Base-by-base conservation (phyloP, 2,888 invertebrate genomes). In the Zele albiditarsus region DNA sequence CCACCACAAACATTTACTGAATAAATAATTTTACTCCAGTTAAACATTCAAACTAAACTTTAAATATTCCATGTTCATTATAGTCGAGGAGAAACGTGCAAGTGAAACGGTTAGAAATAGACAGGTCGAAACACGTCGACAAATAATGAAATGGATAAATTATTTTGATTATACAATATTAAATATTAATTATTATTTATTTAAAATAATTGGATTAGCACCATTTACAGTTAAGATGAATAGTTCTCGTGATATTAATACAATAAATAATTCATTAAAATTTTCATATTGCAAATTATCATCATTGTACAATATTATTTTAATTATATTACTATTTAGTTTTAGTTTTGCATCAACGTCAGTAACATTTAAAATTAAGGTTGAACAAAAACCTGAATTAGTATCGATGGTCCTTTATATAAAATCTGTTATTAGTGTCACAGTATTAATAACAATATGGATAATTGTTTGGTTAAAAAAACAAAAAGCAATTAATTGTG, bases 371-470 rank as follows among this genome's bases (percentile, higher is more conserved):
- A 12, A 63, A 0, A 27, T 63, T 10, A 16, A 63, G 6, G 33
- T 38, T 20, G 12, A 20, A 12, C 14, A 63, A 5, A 63, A 63
- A 31, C 8, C 63, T 2, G 33, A 63, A n/a, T 0, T 63, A 33
- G 38, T 38, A 31, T 33, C 63, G 6, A 31, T 33, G 2, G 33
- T 63, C 3, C 10, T 63, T 38, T 63, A 12, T 16, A 20, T n/a
- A 16, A 63, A 63, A 63, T 33, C 33, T 8, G 5, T 38, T n/a
- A 20, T 33, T 16, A 33, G 33, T 63, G 23, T 33, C 20, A 6
- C 23, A n/a, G 20, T 20, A 6, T 63, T 63, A 63, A 23, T 38
- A 31, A 63, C 38, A 12, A n/a, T 38, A 23, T 63, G 63, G 63
- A 63, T 33, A 3, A 10, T 16, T 38, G 20, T 31, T 12, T 63